phyloP scores from a whole-genome alignment of 1,140 invertebrate genomes.

The Drosophila leontia region DNA sequence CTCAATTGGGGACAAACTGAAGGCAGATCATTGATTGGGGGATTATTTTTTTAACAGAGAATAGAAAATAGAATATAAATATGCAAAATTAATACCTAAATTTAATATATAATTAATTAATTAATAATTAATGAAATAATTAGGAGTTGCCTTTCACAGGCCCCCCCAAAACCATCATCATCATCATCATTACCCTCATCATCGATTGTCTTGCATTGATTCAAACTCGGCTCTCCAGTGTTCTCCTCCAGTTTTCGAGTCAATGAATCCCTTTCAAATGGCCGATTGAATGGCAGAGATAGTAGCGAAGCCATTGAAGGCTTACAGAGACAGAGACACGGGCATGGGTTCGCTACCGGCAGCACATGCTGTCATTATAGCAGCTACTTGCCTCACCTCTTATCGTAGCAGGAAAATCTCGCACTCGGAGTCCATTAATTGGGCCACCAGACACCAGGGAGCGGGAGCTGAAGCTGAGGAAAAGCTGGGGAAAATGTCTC shows the following conservation, averaged over 20 bases:
- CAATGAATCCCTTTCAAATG: conserved; percentile 37
- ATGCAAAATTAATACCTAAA: no score
- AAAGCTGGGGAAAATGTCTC: conserved; percentile 22
- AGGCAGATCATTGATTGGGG: not conserved
- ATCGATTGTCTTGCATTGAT: conserved; percentile 33
- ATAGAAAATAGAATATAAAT: no score
- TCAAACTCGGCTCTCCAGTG: not conserved
- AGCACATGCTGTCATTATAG: conserved; percentile 42
- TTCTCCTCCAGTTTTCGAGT: conserved; percentile 18
- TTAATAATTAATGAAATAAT: no score
- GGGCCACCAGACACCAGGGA: conserved; percentile 22
- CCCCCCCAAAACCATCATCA: not conserved
- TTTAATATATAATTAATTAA: no score
- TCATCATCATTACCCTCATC: not conserved
- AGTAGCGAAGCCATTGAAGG: conserved; percentile 28
- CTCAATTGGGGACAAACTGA: conserved; percentile 9
- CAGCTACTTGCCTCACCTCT: conserved; percentile 33
- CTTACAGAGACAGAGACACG: not conserved
- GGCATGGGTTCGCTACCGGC: conserved; percentile 1
- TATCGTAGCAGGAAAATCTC: conserved; percentile 37
- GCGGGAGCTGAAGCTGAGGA: not conserved
- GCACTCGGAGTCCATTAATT: conserved; percentile 50
- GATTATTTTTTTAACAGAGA: not conserved
- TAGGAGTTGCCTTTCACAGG: conserved; percentile 16
- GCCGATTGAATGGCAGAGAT: conserved; percentile 46